Base-by-base conservation (phyloP, 2,797 vertebrate species). In the Schizopygopsis malacanthus region DNA sequence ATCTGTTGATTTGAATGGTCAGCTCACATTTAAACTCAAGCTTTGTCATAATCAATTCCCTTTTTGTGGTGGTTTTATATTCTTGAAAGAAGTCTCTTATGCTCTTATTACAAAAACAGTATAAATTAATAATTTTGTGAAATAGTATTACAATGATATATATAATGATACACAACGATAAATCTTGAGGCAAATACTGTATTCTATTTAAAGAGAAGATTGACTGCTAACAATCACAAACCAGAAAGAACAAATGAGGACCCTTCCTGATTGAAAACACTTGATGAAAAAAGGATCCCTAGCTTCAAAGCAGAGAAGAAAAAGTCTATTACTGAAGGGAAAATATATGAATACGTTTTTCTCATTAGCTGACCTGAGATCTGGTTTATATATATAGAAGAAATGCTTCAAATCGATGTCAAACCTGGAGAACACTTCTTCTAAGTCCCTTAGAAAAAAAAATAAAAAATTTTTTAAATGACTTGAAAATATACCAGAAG, bases 401-500 rank as follows among this genome's bases (percentile, higher is more conserved):
- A 89, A 92, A 91, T 90, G 92, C 91, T 94, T 92, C 91, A 92
- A 93, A 93, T 94, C 92, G 88, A 87, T 92, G 88, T 91, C 77
- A 45, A 89, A 82, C 73, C 90, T 43, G 43, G 43, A 10, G 9
- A 43, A 43, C 94, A 43, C 33, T 33, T 33, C 33, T 94, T 94
- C 92, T 89, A 91, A 91, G 90, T 93, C 92, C 91, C 93, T 91
- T 87, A 78, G 92, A 91, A 88, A n/a, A 7, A 89, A 91, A 90
- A 92, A 93, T 90, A 91, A n/a, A n/a, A n/a, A n/a, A 92, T 94
- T 94, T 95, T 95, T 93, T 94, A 94, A 95, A 93, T 87, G 83
- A 89, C 88, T 61, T 39, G 18, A 82, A 86, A 33, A 83, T 56
- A 73, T 54, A 70, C 61, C 61, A 86, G 84, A 92, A 91, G 93